Base-by-base conservation (phyloP, 2,797 vertebrate species). In the Sebastolobus altivelis region DNA sequence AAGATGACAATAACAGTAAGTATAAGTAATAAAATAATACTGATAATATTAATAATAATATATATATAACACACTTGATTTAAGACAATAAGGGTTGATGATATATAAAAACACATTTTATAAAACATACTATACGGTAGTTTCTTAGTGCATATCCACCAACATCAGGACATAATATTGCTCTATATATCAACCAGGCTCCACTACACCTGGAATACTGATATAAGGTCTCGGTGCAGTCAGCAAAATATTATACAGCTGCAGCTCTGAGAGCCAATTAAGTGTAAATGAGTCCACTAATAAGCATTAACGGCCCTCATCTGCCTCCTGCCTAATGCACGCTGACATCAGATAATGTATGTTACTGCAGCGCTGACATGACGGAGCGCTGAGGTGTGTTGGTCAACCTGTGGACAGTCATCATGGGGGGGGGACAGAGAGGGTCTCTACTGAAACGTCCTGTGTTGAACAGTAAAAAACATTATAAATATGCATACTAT, bases 271-370 rank as follows among this genome's bases (percentile, higher is more conserved):
- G 37, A 75, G 52, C 58, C 29, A 8, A 69, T 79, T 59, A 49
- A 65, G 13, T 67, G 52, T 20, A 61, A 75, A 80, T 5, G 31
- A 77, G 22, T 12, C 20, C 25, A 7, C 31, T 73, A 49, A 75
- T 33, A 9, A 61, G 46, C 58, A 35, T 66, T 33, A 73, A 58
- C 2, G 5, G 22, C 14, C 11, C 68, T 82, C 84, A 27, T 77
- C 62, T 65, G 16, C 58, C 77, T 71, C 46, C 54, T 43, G 67
- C 38, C 43, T 69, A 67, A 84, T 31, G 52, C 13, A 6, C 20
- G 38, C 73, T 27, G 76, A 82, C 65, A 69, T 55, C 59, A 67
- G 61, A 61, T 60, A 60, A 80, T 46, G 60, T 11, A 31, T 4
- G 62, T 55, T 3, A 5, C 56, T 43, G 58, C 58, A 62, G 35